Conservation (phyloP, 2,113 vertebrate species). For the Tetraodon nigroviridis region DNA sequence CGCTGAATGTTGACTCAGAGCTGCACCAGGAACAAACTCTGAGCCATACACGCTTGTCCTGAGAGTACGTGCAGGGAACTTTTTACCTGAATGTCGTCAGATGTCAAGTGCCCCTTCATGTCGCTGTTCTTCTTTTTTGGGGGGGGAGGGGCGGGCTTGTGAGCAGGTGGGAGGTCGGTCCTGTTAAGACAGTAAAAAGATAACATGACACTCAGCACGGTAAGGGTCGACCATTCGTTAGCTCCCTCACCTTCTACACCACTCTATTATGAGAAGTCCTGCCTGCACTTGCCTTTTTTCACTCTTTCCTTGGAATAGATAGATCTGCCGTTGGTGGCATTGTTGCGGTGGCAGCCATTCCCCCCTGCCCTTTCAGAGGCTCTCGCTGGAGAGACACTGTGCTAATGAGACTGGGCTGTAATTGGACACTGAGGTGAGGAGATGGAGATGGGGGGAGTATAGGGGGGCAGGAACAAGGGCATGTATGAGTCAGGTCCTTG, state of each 20-base stretch:
- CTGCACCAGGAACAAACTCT: background rate
- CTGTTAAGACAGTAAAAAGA: conserved; percentile 72
- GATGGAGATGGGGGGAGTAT: conserved; percentile 51
- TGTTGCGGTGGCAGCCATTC: conserved; percentile 66
- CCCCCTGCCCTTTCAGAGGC: conserved; percentile 70
- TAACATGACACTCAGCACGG: conserved; percentile 66
- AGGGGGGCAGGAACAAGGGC: conserved; percentile 62
- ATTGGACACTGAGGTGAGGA: conserved; percentile 73
- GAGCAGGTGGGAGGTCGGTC: conserved; percentile 80
- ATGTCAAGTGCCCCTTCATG: conserved; percentile 80
- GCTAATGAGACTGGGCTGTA: conserved; percentile 72
- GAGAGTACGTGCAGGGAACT: background rate
- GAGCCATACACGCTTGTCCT: background rate
- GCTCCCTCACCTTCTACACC: conserved; percentile 62
- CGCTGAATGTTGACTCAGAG: too few relatives aligned
- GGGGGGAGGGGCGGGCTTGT: conserved; percentile 81
- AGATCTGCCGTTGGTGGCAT: conserved; percentile 67
- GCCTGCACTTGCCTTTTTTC: conserved; percentile 73
- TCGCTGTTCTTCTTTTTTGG: conserved; percentile 82
- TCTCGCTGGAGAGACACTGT: conserved; percentile 70
- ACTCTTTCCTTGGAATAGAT: conserved; percentile 67
- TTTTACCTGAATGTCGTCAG: conserved; percentile 87
- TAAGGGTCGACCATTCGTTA: conserved; percentile 32
- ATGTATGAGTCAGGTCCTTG: conserved; percentile 64
- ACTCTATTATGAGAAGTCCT: conserved; percentile 70